phyloP scores from a whole-genome alignment of 2,797 vertebrate species.

The Perodicticus potto region DNA sequence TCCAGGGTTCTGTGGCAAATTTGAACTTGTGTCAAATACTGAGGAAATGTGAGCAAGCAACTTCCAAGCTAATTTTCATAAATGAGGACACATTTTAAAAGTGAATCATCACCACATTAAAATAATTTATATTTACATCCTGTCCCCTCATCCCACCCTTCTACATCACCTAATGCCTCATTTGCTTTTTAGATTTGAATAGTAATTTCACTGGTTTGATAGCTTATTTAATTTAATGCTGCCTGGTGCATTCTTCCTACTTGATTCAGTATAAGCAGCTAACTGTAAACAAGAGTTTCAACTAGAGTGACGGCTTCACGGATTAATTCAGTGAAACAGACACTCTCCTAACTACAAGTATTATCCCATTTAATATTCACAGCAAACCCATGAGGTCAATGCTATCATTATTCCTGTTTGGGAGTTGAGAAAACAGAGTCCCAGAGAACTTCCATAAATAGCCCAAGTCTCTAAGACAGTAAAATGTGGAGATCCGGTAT shows the following conservation, averaged over 20 bases:
- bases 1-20: slow-evolving; percentile 28
- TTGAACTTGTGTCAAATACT: slow-evolving; percentile 41
- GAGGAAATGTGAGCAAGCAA: slow-evolving; percentile 13
- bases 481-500: neutral
- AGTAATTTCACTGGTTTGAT: slow-evolving; percentile 27
- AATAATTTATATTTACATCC: slow-evolving; percentile 16
- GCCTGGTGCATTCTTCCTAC: neutral
- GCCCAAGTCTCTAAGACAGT: neutral
- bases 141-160: neutral
- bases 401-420: neutral
- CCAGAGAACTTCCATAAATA: neutral
- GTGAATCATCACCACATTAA: slow-evolving; percentile 59
- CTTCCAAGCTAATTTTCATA: slow-evolving; percentile 64
- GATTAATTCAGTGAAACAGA: neutral
- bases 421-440: neutral
- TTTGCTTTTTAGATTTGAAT: slow-evolving; percentile 55
- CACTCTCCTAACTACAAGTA: neutral
- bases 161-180: neutral
- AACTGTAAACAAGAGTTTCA: neutral
- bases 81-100: slow-evolving; percentile 58
- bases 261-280: neutral
- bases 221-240: slow-evolving; percentile 51
- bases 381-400: neutral
- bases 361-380: neutral
- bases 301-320: neutral